Evolutionary conservation across 2,797 vertebrate species (phyloP), one percentile per base, ranked within the genome.

Genomic region (Danio aesculapii): DNA sequence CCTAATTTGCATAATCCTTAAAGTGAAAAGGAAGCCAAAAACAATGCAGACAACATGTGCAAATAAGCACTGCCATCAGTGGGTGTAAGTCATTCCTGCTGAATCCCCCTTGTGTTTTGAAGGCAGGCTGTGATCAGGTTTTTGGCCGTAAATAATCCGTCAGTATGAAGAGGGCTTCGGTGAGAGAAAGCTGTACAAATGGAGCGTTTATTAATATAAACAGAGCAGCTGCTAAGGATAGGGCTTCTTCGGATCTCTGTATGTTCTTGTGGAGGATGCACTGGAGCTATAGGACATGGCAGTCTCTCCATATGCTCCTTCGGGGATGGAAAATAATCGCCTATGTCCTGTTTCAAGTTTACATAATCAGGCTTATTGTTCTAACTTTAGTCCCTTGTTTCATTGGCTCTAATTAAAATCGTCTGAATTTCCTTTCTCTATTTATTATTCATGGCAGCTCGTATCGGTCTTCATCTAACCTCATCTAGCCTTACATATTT

Each of bases 321-420:
- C 6, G 16, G 6, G 81, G 52, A 83, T 59, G 68, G 71, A 57
- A 64, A 72, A 81, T 88, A 88, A 91, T 89, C 47, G 74, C 74
- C 75, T 64, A 83, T 78, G 81, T 90, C 88, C 87, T 91, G 86
- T 89, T n/a, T n/a, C n/a, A n/a, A n/a, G n/a, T n/a, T 91, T 89
- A 86, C 84, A 89, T 89, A 86, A 90, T 87, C 55, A 68, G 63
- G 76, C 68, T 83, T 86, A 85, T 87, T 88, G 82, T 86, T 85
- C 50, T 81, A 84, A 83, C 30, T 19, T 43, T 13, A 71, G 69
- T 44, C 52, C 69, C 69, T 57, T 72, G 73, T 49, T 19, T 57
- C 52, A 44, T 71, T 84, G 84, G 77, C 66, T 88, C 62, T 69
- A 68, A 57, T 57, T 57, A 57, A 71, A 71, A 30, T 71, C 52